Evolutionary conservation across 2,888 invertebrate genomes (phyloP).

Genomic region (Macaria liturata): DNA sequence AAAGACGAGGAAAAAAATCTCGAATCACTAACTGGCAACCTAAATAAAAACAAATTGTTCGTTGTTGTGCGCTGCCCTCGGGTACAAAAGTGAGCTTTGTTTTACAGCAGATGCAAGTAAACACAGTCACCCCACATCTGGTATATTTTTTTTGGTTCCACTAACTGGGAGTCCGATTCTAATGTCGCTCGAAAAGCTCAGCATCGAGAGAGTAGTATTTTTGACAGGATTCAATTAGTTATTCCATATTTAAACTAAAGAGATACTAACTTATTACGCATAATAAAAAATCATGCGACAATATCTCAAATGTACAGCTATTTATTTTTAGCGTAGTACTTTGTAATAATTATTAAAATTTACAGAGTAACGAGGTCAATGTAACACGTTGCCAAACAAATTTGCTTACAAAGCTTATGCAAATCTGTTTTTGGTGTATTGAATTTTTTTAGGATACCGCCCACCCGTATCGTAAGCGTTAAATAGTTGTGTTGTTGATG

Average conservation of each 20-base stretch:
- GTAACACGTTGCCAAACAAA: constrained; percentile 19
- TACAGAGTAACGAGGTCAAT: neutral
- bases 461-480: no score
- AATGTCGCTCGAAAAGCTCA: constrained; percentile 25
- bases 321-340: neutral
- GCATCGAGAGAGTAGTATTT: no score
- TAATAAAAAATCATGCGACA: no score
- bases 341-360: constrained; percentile 4
- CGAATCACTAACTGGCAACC: constrained; percentile 15
- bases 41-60: constrained; percentile 35
- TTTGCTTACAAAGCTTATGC: constrained; percentile 19
- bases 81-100: constrained; percentile 72
- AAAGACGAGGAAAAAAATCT: constrained; percentile 12
- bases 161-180: constrained; percentile 50
- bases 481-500: no score
- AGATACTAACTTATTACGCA: no score
- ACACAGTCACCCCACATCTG: constrained; percentile 74
- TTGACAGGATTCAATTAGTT: no score
- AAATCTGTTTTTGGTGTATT: neutral
- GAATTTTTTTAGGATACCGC: no score
- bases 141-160: constrained; percentile 73
- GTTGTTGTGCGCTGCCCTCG: constrained; percentile 44
- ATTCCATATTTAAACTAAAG: no score
- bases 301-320: no score
- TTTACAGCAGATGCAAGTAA: constrained; percentile 76